Conservation (phyloP, 2,888 invertebrate species). For the Prosopocoilus inquinatus region DNA sequence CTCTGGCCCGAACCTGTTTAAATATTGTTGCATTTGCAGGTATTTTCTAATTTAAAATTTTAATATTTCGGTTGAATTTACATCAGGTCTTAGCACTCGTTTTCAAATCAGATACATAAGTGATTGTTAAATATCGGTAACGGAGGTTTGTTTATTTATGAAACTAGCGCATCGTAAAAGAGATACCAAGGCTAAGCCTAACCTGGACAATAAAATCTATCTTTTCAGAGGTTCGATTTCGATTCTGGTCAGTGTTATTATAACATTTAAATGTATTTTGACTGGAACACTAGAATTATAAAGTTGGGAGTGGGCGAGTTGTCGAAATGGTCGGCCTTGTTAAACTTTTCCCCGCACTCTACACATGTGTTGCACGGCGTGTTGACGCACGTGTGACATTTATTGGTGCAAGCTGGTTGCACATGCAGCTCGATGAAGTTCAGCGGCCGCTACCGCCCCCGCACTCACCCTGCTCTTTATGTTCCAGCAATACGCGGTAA, state of each 20-base stretch:
- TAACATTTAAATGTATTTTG: constrained; percentile 10
- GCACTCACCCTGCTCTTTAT: constrained; percentile 9
- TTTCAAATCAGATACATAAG: too few species aligned
- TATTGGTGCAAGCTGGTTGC: constrained; percentile 18
- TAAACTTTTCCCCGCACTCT: constrained; percentile 18
- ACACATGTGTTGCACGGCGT: constrained; percentile 37
- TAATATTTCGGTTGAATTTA: too few species aligned
- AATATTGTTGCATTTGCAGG: too few species aligned
- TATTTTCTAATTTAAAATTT: too few species aligned
- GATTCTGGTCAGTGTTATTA: constrained; percentile 14
- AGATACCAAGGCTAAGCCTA: constrained; percentile 10
- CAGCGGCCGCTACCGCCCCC: constrained; percentile 22
- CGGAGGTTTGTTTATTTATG: too few species aligned
- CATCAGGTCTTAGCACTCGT: too few species aligned
- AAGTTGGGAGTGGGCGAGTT: constrained; percentile 19
- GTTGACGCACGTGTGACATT: constrained; percentile 38
- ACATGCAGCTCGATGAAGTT: constrained; percentile 22
- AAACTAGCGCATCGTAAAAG: not conserved
- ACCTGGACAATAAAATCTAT: constrained; percentile 12
- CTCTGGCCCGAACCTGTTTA: too few species aligned
- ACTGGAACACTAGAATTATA: constrained; percentile 15
- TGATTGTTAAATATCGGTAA: too few species aligned
- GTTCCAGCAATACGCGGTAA: constrained; percentile 12
- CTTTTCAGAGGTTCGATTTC: constrained; percentile 12
- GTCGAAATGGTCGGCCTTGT: constrained; percentile 26